Evolutionary conservation across 2,888 invertebrate species (phyloP), one percentile per base, ranked within the genome.

Genomic region (Meteorus cinctellus): DNA sequence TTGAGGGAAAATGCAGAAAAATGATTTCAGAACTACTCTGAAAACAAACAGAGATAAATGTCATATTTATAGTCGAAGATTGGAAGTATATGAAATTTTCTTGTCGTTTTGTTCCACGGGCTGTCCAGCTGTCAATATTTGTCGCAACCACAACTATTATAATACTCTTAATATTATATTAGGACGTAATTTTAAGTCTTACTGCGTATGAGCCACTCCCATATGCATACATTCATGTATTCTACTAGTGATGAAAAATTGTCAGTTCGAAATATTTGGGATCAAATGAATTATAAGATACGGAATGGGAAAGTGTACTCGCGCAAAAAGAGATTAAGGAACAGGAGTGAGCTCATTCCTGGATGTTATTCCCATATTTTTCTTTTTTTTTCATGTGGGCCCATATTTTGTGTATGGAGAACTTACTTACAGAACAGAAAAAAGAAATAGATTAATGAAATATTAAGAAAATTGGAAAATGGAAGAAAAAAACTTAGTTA

Each of bases 51-150:
- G n/a, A 24, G 6, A 19, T 6, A 76, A 77, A 55, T 5, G 4
- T n/a, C 45, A 63, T 63, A 62, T 72, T 41, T 14, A 59, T 75
- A 27, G 59, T 70, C 55, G n/a, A 3, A n/a, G 0, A 62, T 14
- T 62, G 12, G 12, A 31, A 70, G 55, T 27, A 34, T 24, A 63
- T 16, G n/a, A 19, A 55, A 51, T 65, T 65, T 63, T 63, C 36
- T 34, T 34, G 63, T 41, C 68, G 77, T 78, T 84, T 86, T 86
- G 83, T 84, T 85, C 85, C 85, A 84, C 85, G 85, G 85, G 86
- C 84, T 84, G 78, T 82, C 78, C 82, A 84, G 83, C 84, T 84
- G 81, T 80, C 78, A 78, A 81, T 80, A 78, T 81, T 65, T 68
- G 66, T 69, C 75, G 68, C 31, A 62, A 66, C 12, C 41, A 12